Base-by-base conservation (phyloP, 2,113 vertebrate genomes). In the Lamprologus ornatipinnis region DNA sequence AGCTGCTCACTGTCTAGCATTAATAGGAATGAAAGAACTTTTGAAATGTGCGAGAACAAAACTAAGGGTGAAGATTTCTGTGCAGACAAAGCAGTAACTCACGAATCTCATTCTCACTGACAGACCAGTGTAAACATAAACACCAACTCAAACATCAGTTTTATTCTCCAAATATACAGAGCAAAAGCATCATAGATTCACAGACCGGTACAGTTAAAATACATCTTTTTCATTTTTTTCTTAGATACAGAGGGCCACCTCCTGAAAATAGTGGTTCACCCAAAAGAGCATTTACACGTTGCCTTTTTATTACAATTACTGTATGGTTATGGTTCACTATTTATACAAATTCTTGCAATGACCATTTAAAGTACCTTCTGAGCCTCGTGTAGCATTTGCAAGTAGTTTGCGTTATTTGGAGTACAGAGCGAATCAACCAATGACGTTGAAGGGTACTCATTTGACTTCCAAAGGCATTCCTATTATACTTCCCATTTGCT, bases 91-190 rank as follows among this genome's bases (percentile, higher is more conserved):
- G 28, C 10, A 19, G 3, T 78, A 9, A 75, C 42, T 33, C 47
- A 4, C 13, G n/a, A 47, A 12, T 51, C 73, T 84, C 19, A 53
- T 73, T 83, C 54, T 11, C 17, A 86, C 53, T 49, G 42, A 81
- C 11, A 83, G 14, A 89, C 33, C 2, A 91, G 82, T 21, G 51
- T 85, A 86, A 88, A 78, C 81, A 80, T 85, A 79, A 78, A 92
- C 89, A 85, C 92, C 88, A 94, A 91, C 54, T 95, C 91, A 93
- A 91, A 91, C 91, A 81, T 93, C 75, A 86, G 87, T 94, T 96
- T 97, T 96, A 93, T 96, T 96, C 92, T 93, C 94, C 95, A 96
- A 96, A 96, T 97, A 96, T 96, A 97, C 96, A 97, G 96, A 96
- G 96, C 94, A 96, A 96, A 95, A 96, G 95, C 95, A 96, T 96